Evolutionary conservation across 2,113 vertebrate genomes (phyloP).

Genomic region (Callaeas wilsoni): DNA sequence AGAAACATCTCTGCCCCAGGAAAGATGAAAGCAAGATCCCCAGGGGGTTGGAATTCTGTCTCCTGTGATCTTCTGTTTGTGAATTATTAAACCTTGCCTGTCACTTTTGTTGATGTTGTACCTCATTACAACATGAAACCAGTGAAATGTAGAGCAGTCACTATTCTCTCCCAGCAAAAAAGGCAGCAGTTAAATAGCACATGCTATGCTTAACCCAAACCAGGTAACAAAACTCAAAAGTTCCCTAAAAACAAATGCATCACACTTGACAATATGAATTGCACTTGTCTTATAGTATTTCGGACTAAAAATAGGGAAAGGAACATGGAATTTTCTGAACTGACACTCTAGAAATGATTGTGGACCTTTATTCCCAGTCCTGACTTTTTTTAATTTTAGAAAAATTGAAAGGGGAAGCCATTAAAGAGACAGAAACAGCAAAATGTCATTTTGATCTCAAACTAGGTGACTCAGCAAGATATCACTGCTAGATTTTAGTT

Average conservation of each 20-base stretch:
- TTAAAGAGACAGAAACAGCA: not conserved
- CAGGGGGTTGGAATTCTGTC: not conserved
- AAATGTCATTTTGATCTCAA: not conserved
- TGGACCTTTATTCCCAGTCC: not conserved
- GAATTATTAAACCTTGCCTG: not conserved
- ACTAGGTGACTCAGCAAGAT: not conserved
- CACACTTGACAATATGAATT: not conserved
- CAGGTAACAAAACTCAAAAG: not conserved
- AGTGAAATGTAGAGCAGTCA: not conserved
- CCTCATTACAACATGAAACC: not conserved
- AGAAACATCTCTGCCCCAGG: not conserved
- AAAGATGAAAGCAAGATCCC: not conserved
- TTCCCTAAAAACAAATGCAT: not conserved
- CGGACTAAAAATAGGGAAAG: not conserved
- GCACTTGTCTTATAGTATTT: not conserved
- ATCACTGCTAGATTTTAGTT: not conserved
- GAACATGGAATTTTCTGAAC: not conserved
- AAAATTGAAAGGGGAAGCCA: not conserved
- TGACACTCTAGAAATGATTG: not conserved
- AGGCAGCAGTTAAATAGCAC: not conserved
- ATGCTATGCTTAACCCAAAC: not conserved
- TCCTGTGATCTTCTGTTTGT: not conserved
- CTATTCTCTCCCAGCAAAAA: not conserved
- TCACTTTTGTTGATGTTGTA: not conserved
- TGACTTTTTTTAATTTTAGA: not conserved